Evolutionary conservation across 2,888 invertebrate species (phyloP), one percentile per base, ranked within the genome.

Genomic region (Physocephala rufipes): DNA sequence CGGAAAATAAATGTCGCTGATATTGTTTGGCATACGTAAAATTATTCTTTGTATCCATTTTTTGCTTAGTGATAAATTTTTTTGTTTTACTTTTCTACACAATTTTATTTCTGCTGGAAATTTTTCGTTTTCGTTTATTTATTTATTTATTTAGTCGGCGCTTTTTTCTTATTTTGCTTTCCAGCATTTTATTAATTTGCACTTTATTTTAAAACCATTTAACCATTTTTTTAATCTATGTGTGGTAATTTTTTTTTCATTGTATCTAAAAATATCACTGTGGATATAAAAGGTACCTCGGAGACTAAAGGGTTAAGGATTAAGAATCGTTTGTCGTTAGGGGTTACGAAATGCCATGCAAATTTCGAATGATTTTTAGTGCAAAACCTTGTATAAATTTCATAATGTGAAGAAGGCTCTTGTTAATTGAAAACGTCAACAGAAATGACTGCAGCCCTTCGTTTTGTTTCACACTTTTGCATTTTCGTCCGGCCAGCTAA

Each of bases 381-480:
- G 65, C 65, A 65, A 65, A 65, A 65, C 28, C 51, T 53, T 53
- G 65, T 64, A 36, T 36, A 36, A 36, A 36, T 36, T 36, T 49
- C 21, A 53, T 30, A 65, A 21, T 65, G 30, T 19, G 19, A 65
- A 49, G 53, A 43, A 16, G 51, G 26, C 26, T 58, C 47, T 58
- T 24, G 59, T 67, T 59, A 67, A 67, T 67, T 67, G 67, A 16
- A 58, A 24, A 59, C 59, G 67, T 67, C 58, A 43, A 55, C 67
- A 55, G 26, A 45, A 36, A 36, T 26, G 67, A 58, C 67, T 26
- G 21, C 55, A 67, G 53, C 55, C 55, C 62, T 21, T 62, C 21
- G n/a, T 36, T 65, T 51, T 26, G 26, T 9, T 47, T 63, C 26
- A 65, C 49, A 26, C 65, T 24, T 65, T 51, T 51, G n/a, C n/a